Conservation (phyloP, 1,140 invertebrate genomes). For the Microplitis mediator region DNA sequence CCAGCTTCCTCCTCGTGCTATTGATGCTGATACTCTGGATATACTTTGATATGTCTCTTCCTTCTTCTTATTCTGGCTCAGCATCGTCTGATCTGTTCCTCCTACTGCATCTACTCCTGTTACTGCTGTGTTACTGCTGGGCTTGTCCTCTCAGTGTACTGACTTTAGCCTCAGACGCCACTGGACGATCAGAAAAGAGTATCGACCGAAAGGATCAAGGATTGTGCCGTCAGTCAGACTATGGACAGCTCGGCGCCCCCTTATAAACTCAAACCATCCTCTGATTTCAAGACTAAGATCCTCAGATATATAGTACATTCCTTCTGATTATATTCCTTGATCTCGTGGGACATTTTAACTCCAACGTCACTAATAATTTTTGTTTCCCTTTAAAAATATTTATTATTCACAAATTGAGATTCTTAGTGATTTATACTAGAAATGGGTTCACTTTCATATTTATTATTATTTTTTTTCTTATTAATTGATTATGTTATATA, state of each 20-base stretch:
- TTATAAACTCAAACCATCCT: conserved; percentile 44
- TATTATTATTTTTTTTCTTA: too few relatives aligned
- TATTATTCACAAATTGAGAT: background rate
- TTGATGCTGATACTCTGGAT: too few relatives aligned
- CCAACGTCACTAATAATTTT: too few relatives aligned
- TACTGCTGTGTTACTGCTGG: conserved; percentile 11
- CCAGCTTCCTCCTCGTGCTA: too few relatives aligned
- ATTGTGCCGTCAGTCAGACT: conserved; percentile 57
- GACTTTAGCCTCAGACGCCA: background rate
- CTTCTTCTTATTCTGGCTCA: conserved; percentile 22
- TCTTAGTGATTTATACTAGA: too few relatives aligned
- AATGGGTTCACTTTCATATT: too few relatives aligned
- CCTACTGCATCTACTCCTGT: background rate
- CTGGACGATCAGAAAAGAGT: conserved; percentile 15
- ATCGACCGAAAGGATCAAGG: conserved; percentile 48
- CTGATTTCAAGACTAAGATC: conserved; percentile 38
- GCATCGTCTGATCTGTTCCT: conserved; percentile 28
- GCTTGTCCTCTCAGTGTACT: background rate
- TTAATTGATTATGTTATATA: too few relatives aligned
- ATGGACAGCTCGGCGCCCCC: conserved; percentile 32
- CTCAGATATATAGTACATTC: conserved; percentile 12
- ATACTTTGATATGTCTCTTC: too few relatives aligned
- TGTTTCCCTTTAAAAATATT: background rate
- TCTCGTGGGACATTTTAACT: too few relatives aligned
- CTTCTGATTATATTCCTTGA: background rate